Conservation (phyloP, 2,888 invertebrate species). For the Agonopterix alstromeriana region DNA sequence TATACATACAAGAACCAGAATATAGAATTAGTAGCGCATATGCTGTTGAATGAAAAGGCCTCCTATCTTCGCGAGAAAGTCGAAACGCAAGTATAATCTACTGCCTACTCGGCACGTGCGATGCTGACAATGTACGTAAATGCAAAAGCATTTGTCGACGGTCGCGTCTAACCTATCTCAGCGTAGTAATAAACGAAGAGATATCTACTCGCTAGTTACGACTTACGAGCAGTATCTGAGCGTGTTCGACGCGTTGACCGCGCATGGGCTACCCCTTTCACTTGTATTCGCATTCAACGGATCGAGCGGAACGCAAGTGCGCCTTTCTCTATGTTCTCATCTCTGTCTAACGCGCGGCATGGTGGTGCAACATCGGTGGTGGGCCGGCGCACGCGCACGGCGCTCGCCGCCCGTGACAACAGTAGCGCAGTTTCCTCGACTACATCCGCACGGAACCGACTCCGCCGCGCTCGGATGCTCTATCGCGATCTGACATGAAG, state of each 20-base stretch:
- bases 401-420: constrained; percentile 48
- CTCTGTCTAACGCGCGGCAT: constrained; percentile 61
- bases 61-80: constrained; percentile 3
- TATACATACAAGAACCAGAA: too few species aligned
- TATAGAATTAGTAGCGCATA: background rate
- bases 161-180: constrained; percentile 1
- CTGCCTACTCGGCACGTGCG: constrained; percentile 3
- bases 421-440: constrained; percentile 66
- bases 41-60: constrained; percentile 1
- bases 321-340: constrained; percentile 71
- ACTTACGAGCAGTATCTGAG: constrained; percentile 33
- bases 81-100: background rate
- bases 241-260: constrained; percentile 53
- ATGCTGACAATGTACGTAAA: constrained; percentile 17
- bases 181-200: constrained; percentile 22
- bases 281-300: constrained; percentile 65
- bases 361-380: constrained; percentile 50
- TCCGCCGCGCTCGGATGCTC: constrained; percentile 58
- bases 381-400: constrained; percentile 47
- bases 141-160: constrained; percentile 18
- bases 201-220: constrained; percentile 32
- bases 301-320: constrained; percentile 61
- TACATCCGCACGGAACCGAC: constrained; percentile 67
- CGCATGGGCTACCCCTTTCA: constrained; percentile 70
- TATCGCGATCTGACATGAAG: constrained; percentile 79